Percentiles rank a stretch among this genome's conserved stretches.
Evolutionary conservation across 2,797 vertebrate genomes (phyloP).

Genomic region (Labroides dimidiatus): DNA sequence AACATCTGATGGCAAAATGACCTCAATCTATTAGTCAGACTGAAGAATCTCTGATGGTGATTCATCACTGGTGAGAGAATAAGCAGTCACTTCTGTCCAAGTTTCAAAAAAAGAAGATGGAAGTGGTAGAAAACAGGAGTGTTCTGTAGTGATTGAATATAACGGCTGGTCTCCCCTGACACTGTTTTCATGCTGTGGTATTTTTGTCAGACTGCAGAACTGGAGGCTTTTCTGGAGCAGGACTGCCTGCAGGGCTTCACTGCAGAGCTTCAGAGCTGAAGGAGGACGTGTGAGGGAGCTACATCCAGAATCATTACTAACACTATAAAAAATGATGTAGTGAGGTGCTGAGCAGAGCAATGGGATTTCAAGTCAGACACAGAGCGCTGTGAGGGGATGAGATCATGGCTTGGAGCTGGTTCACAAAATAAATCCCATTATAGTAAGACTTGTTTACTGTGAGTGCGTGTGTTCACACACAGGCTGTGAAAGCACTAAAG

Average conservation of each 20-base stretch:
- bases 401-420: constrained; percentile 60
- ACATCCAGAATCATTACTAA: constrained; percentile 59
- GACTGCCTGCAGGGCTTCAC: constrained; percentile 47
- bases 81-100: neutral
- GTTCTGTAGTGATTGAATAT: constrained; percentile 14
- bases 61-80: neutral
- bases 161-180: constrained; percentile 32
- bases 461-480: neutral
- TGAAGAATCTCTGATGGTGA: neutral
- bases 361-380: constrained; percentile 52
- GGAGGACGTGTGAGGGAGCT: constrained; percentile 45
- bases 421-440: constrained; percentile 67
- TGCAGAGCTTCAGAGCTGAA: constrained; percentile 46
- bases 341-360: constrained; percentile 17
- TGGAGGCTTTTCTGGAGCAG: constrained; percentile 40
- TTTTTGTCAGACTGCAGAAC: constrained; percentile 57
- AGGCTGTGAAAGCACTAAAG: neutral
- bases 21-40: neutral
- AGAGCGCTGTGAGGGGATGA: constrained; percentile 53
- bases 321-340: constrained; percentile 52
- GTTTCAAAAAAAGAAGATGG: neutral
- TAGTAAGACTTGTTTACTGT: constrained; percentile 35
- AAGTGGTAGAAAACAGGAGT: constrained; percentile 2
- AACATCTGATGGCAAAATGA: neutral
- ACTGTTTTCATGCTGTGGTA: constrained; percentile 37